phyloP scores from a whole-genome alignment of 2,113 vertebrate species.

The Petaurus breviceps region DNA sequence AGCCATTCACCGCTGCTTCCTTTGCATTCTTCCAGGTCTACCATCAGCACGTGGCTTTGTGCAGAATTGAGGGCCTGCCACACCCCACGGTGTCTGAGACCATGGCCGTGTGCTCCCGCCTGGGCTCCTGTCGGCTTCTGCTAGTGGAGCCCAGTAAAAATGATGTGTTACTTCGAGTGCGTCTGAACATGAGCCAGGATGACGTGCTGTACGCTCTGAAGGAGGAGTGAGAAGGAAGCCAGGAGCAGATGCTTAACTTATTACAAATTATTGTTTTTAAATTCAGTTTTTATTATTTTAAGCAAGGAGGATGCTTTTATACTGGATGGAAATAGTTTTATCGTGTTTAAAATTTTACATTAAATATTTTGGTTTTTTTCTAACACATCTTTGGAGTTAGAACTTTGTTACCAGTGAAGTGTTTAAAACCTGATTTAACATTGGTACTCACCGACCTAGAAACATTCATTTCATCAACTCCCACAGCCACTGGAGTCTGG shows the following conservation, averaged over 20 bases:
- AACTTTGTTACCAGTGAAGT: background rate
- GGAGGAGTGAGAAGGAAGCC: constrained; percentile 80
- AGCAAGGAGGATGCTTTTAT: too few species aligned
- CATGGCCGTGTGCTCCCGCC: constrained; percentile 88
- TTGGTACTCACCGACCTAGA: background rate
- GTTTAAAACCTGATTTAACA: background rate
- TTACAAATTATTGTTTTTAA: constrained; percentile 7
- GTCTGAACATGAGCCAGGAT: constrained; percentile 94
- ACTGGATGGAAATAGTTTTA: too few species aligned
- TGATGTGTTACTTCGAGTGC: constrained; percentile 89
- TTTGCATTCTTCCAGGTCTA: constrained; percentile 88
- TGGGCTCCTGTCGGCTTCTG: constrained; percentile 91
- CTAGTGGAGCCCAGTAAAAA: constrained; percentile 89
- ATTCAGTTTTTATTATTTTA: background rate
- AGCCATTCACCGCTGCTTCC: background rate
- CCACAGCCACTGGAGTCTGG: background rate
- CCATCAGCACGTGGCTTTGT: constrained; percentile 91
- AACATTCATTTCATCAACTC: background rate
- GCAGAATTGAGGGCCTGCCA: constrained; percentile 92
- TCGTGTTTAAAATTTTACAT: constrained; percentile 41
- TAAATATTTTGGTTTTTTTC: constrained; percentile 49
- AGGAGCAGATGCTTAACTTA: background rate
- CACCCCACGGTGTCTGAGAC: constrained; percentile 89
- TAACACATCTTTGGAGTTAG: background rate
- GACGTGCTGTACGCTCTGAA: constrained; percentile 93